phyloP scores from a whole-genome alignment of 2,888 invertebrate species.

The Acanthopleura granulata region DNA sequence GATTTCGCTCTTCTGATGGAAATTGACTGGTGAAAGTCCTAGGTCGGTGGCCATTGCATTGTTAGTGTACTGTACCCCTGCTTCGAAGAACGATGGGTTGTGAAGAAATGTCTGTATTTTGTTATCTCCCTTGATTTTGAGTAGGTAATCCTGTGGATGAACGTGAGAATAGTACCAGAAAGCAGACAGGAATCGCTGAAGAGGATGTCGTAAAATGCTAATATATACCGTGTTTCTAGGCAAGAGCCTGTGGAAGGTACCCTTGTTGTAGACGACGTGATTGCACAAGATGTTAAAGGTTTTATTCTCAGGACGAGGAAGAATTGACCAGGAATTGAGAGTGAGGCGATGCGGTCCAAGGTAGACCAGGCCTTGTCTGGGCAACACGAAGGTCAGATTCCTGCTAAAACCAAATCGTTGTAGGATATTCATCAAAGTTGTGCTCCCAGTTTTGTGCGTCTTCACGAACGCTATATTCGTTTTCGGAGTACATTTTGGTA shows the following conservation, averaged over 20 bases:
- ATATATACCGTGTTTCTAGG: conserved; percentile 35
- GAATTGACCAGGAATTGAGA: neutral
- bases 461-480: conserved; percentile 13
- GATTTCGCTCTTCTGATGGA: neutral
- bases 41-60: conserved; percentile 30
- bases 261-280: conserved; percentile 27
- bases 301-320: conserved; percentile 14
- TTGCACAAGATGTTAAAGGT: conserved; percentile 26
- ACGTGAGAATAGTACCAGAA: conserved; percentile 29
- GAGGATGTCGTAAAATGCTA: conserved; percentile 37
- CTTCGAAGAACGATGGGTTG: neutral
- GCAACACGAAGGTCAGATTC: conserved; percentile 4
- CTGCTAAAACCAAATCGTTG: conserved; percentile 6
- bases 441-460: conserved; percentile 16
- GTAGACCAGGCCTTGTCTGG: conserved; percentile 29
- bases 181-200: conserved; percentile 36
- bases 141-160: neutral
- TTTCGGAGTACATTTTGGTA: neutral
- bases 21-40: neutral
- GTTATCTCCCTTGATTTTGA: conserved; percentile 21
- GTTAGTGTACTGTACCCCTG: conserved; percentile 25
- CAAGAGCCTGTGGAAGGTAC: conserved; percentile 34
- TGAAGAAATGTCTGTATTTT: conserved; percentile 26
- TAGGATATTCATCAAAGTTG: conserved; percentile 7
- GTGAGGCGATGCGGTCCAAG: conserved; percentile 21